Evolutionary conservation across 1,140 invertebrate genomes (phyloP).

Genomic region (Drosophila subobscura): DNA sequence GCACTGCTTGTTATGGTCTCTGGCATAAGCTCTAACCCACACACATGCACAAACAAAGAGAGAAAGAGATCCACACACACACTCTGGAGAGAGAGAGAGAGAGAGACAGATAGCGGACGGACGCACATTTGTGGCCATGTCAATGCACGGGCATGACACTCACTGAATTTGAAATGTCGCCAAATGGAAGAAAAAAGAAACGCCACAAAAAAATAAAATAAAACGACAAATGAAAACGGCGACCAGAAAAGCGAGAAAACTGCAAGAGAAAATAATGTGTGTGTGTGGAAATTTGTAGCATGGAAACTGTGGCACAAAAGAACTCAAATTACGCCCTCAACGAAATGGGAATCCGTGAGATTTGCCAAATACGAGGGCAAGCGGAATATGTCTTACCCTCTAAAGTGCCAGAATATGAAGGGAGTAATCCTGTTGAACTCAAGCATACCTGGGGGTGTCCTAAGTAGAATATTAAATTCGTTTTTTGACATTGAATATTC

Average conservation of each 20-base stretch:
- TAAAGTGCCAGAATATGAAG: conserved; percentile 18
- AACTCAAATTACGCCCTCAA: conserved; percentile 70
- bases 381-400: conserved; percentile 3
- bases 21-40: conserved; percentile 50
- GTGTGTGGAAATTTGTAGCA: conserved; percentile 43
- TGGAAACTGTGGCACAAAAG: conserved; percentile 57
- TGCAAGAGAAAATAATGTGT: conserved; percentile 30
- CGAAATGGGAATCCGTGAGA: conserved; percentile 56
- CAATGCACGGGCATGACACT: conserved; percentile 76
- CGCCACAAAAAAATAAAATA: conserved; percentile 28
- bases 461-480: not conserved
- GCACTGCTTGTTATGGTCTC: conserved; percentile 20
- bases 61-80: conserved; percentile 5
- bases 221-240: conserved; percentile 6
- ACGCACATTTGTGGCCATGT: conserved; percentile 69
- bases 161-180: conserved; percentile 74
- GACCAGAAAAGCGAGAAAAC: conserved; percentile 37
- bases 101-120: conserved; percentile 21
- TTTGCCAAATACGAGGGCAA: conserved; percentile 1
- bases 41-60: conserved; percentile 34
- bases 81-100: conserved; percentile 15
- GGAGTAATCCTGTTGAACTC: conserved; percentile 24
- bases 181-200: conserved; percentile 46
- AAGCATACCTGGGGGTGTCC: conserved; percentile 21
- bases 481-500: too few relatives aligned